Conservation (phyloP, 2,797 vertebrate species). For the Xerus rutilus region DNA sequence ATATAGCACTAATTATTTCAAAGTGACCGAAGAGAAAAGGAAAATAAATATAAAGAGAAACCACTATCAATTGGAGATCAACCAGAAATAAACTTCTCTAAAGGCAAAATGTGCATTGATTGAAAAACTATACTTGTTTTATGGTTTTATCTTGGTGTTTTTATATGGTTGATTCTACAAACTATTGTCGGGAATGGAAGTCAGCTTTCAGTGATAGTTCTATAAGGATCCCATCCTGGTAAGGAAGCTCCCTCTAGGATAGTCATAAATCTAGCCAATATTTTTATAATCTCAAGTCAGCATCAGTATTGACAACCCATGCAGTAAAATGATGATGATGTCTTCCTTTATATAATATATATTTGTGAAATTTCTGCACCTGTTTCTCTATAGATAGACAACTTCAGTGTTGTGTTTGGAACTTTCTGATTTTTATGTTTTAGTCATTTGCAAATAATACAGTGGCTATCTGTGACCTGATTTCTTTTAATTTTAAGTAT, state of each 20-base stretch:
- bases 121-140: not conserved
- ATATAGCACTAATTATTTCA: conserved; percentile 12
- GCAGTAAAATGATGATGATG: not conserved
- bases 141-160: not conserved
- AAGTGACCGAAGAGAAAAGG: conserved; percentile 35
- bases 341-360: not conserved
- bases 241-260: not conserved
- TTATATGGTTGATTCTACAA: not conserved
- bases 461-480: not conserved
- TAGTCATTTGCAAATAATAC: not conserved
- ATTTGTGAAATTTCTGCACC: not conserved
- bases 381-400: not conserved
- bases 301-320: not conserved
- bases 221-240: not conserved
- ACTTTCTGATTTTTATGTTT: conserved; percentile 20
- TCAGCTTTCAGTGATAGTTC: not conserved
- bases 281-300: conserved; percentile 16
- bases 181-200: not conserved
- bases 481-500: not conserved
- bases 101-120: not conserved
- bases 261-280: not conserved
- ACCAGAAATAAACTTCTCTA: conserved; percentile 22
- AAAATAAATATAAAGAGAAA: not conserved
- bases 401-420: not conserved
- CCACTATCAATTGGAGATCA: not conserved